These are phyloP conservation scores for Podarcis cretensis DNA, from an alignment of 2,113 vertebrate species.

Conservation along the genomic window DNA sequence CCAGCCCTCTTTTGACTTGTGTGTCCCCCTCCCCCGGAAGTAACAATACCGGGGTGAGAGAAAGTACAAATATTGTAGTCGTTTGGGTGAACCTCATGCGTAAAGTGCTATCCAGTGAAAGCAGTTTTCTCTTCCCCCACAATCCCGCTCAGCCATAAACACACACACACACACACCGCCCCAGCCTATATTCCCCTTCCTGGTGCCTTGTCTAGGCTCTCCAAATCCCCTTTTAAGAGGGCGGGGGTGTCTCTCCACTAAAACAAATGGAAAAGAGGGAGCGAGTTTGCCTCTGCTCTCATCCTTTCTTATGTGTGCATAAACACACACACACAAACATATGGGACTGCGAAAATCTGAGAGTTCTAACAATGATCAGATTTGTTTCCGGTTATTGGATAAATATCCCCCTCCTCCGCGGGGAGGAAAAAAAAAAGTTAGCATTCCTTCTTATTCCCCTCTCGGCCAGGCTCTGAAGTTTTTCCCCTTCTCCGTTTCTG, in stretches of 20 bases:
- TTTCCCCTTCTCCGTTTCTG: slow-evolving; percentile 34
- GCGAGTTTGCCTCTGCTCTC: background rate
- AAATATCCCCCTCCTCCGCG: too few species aligned
- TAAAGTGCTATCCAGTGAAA: background rate
- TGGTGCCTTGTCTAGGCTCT: too few species aligned
- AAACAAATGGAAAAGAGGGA: background rate
- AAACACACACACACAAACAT: background rate
- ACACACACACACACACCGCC: background rate
- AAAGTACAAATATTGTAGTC: background rate
- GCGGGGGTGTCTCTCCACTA: background rate
- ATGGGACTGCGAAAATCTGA: slow-evolving; percentile 10
- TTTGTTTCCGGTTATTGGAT: too few species aligned
- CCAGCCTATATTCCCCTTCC: background rate
- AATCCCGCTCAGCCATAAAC: background rate
- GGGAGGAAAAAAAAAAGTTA: too few species aligned
- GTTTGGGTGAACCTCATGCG: background rate
- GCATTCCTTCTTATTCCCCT: background rate
- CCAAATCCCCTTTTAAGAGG: background rate
- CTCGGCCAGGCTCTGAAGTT: background rate
- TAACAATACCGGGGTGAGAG: background rate
- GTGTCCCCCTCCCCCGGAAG: background rate
- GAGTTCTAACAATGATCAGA: too few species aligned
- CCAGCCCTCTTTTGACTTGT: background rate
- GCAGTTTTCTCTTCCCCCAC: background rate
- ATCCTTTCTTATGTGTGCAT: background rate